Conservation (phyloP, 1,140 invertebrate genomes). For the Nautilus pompilius region DNA sequence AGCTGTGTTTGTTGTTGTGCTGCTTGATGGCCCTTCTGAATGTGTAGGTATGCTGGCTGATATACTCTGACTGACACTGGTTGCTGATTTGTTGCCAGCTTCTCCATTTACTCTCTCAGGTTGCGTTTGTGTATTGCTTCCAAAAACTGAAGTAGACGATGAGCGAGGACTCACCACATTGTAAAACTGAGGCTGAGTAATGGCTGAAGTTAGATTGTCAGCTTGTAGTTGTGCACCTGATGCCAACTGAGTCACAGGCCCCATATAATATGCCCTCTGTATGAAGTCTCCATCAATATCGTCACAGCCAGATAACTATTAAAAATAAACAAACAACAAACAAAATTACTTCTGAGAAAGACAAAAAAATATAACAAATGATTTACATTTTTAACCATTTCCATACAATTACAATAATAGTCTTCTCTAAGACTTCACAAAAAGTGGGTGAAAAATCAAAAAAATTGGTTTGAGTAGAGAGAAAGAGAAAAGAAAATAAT, state of each 20-base stretch:
- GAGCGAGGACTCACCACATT: not conserved
- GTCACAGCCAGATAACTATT: not conserved
- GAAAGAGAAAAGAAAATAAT: too few species aligned
- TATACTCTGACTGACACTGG: not conserved
- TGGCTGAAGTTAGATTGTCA: not conserved
- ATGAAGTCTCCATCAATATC: not conserved
- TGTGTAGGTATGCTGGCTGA: not conserved
- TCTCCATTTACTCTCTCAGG: not conserved
- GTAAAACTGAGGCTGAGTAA: not conserved
- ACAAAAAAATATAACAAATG: not conserved
- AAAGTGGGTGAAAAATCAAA: too few species aligned
- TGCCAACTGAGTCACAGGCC: not conserved
- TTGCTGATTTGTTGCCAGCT: not conserved
- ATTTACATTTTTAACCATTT: too few species aligned
- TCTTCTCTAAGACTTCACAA: too few species aligned
- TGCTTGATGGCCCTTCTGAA: not conserved
- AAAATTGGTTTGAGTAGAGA: too few species aligned
- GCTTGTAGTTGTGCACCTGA: not conserved
- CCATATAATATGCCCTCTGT: conserved; percentile 1
- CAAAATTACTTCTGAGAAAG: not conserved
- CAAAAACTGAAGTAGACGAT: not conserved
- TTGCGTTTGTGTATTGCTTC: not conserved
- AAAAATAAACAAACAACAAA: not conserved
- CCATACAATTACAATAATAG: too few species aligned
- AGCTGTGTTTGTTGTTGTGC: not conserved